These are phyloP conservation scores for Hirundichthys speculiger DNA, from an alignment of 2,113 vertebrate genomes.

Conservation along the genomic window DNA sequence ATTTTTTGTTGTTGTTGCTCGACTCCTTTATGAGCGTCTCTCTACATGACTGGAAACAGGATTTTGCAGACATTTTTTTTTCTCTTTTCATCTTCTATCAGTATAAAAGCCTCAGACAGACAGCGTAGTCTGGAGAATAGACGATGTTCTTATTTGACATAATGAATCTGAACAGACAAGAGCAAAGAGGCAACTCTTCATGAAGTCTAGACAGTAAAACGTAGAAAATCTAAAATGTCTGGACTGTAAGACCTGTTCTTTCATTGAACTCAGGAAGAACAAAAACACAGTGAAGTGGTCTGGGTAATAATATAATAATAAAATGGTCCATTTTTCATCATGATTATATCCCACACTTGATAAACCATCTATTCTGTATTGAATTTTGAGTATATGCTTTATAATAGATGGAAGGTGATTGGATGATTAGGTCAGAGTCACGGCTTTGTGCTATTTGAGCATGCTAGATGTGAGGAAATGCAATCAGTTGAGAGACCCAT, in stretches of 20 bases:
- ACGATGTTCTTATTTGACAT: slow-evolving; percentile 47
- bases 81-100: slow-evolving; percentile 66
- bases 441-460: slow-evolving; percentile 59
- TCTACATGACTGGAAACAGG: slow-evolving; percentile 25
- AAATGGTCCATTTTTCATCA: slow-evolving; percentile 43
- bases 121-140: slow-evolving; percentile 42
- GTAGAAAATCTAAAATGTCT: slow-evolving; percentile 18
- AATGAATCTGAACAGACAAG: slow-evolving; percentile 13
- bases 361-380: slow-evolving; percentile 52
- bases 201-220: slow-evolving; percentile 19
- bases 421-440: slow-evolving; percentile 55
- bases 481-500: slow-evolving; percentile 76
- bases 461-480: slow-evolving; percentile 49
- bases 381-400: slow-evolving; percentile 44
- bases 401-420: slow-evolving; percentile 62
- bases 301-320: too few relatives aligned
- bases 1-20: slow-evolving; percentile 36
- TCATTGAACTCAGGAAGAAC: slow-evolving; percentile 20
- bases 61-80: slow-evolving; percentile 58
- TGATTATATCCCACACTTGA: slow-evolving; percentile 45
- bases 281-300: slow-evolving; percentile 22
- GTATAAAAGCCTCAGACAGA: slow-evolving; percentile 48
- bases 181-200: slow-evolving; percentile 9
- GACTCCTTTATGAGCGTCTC: slow-evolving; percentile 44
- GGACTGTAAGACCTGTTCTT: background rate